phyloP scores from a whole-genome alignment of 2,888 invertebrate genomes.

The Amblyteles armatorius region DNA sequence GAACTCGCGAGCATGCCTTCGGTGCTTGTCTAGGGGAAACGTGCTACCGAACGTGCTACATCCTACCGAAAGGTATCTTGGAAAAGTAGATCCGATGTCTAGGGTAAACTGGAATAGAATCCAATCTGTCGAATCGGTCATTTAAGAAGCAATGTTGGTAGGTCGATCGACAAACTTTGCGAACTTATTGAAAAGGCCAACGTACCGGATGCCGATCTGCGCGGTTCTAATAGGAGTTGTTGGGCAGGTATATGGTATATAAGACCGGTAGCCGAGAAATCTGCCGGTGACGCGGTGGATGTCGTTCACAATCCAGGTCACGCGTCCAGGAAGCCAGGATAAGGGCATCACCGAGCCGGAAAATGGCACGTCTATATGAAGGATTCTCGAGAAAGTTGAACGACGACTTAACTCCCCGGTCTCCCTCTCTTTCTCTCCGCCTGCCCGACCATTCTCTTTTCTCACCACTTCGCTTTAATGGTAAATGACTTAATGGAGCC shows the following conservation, averaged over 20 bases:
- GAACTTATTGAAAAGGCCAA: background rate
- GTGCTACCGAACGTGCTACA: too few species aligned
- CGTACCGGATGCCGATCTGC: background rate
- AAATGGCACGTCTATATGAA: conserved; percentile 67
- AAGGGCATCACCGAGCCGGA: conserved; percentile 66
- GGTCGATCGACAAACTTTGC: conserved; percentile 10
- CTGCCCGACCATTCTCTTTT: conserved; percentile 45
- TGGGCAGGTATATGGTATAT: conserved; percentile 4
- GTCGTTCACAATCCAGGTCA: conserved; percentile 64
- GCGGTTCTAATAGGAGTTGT: background rate
- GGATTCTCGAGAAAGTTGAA: conserved; percentile 64
- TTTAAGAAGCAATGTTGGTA: background rate
- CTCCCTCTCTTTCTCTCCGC: conserved; percentile 15
- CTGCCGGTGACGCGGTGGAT: conserved; percentile 45
- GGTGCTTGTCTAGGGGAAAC: too few species aligned
- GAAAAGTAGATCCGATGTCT: background rate
- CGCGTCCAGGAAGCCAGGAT: conserved; percentile 65
- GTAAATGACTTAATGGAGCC: conserved; percentile 56
- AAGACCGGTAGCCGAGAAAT: conserved; percentile 36
- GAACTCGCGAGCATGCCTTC: too few species aligned
- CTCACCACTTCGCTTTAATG: conserved; percentile 54
- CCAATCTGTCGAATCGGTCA: background rate
- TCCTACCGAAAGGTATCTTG: background rate
- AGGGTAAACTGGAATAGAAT: background rate
- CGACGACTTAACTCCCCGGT: conserved; percentile 46